Evolutionary conservation across 1,140 invertebrate species (phyloP), one percentile per base, ranked within the genome.

Genomic region (Penaeus indicus): DNA sequence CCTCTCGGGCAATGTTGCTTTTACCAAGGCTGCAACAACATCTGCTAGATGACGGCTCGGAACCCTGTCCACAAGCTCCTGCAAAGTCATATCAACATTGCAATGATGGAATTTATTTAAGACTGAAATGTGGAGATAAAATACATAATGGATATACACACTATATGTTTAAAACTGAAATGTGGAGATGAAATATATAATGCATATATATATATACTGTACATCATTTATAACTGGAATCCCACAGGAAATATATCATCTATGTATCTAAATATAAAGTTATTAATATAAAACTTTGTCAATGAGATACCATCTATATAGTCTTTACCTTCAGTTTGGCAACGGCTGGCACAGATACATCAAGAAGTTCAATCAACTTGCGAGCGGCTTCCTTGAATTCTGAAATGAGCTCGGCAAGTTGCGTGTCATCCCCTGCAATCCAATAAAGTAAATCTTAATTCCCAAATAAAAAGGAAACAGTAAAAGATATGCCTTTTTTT

Each of bases 1-100:
- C 86, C 94, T 93, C 91, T 94, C 94, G 13, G 92, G 91, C 88
- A 93, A 93, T 13, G 93, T 93, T 16, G 93, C 93, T 86, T 93
- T 93, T 1, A 94, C 92, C 86, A 94, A 92, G 63, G 93, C 92
- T 38, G 93, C 92, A 92, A 93, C 93, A 32, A 94, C 92, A 91
- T 94, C 94, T 42, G 93, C 93, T 21, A 94, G 91, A 85, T 93
- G 93, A 72, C 94, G 92, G 85, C 92, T 92, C 21, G 94, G 93
- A 13, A 94, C 90, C 77, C 91, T 92, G 83, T 93, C 92, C 84
- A 94, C 90, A 91, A 94, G 92, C 90, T 92, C 92, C 93, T 94
- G 89, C 18, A 91, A 91, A 16, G 54, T 13, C 1, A 1, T 13
- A 54, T 11, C 54, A 54, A 1, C 10, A 54, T 54, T 54, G 54